Percentiles rank a stretch among this genome's conserved stretches.
These are phyloP conservation scores for Brienomyrus longianalis DNA, from an alignment of 2,113 vertebrate genomes.

Conservation along the genomic window DNA sequence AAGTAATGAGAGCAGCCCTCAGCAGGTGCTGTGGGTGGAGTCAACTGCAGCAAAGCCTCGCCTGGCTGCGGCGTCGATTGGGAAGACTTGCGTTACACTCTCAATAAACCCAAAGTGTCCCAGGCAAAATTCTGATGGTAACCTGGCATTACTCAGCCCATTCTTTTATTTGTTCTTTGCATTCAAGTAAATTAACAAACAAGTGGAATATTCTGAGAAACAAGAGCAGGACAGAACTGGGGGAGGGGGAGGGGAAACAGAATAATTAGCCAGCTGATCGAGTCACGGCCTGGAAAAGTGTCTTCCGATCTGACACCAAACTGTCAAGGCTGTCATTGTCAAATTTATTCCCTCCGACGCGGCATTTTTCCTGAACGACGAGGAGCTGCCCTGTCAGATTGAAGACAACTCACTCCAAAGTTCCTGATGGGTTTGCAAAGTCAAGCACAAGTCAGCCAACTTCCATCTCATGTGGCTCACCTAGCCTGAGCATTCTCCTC, in stretches of 20 bases:
- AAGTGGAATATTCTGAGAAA: conserved; percentile 13
- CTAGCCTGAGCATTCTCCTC: not conserved
- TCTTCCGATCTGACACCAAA: conserved; percentile 62
- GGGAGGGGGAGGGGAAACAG: conserved; percentile 44
- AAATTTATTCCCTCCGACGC: conserved; percentile 40
- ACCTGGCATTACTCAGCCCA: not conserved
- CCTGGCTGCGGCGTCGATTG: not conserved
- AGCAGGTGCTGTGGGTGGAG: not conserved
- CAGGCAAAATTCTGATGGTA: not conserved
- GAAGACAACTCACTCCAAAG: conserved; percentile 32
- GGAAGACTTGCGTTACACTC: not conserved
- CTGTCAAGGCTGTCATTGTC: conserved; percentile 68
- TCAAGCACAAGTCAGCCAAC: conserved; percentile 24
- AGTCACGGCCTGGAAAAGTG: conserved; percentile 35
- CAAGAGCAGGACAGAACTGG: conserved; percentile 47
- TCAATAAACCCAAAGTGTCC: not conserved
- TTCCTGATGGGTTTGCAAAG: conserved; percentile 32
- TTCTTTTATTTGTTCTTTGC: not conserved
- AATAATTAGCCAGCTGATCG: conserved; percentile 23
- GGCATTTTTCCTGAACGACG: conserved; percentile 11
- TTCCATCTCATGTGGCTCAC: not conserved
- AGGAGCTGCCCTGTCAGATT: conserved; percentile 36
- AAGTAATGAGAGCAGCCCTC: conserved; percentile 21
- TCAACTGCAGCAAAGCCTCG: not conserved
- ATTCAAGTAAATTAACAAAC: not conserved